A percentile compares a stretch with the other conserved stretches of the same genome.
These are phyloP conservation scores for Tetragnatha montana DNA, from an alignment of 2,888 invertebrate genomes.

Conservation along the genomic window DNA sequence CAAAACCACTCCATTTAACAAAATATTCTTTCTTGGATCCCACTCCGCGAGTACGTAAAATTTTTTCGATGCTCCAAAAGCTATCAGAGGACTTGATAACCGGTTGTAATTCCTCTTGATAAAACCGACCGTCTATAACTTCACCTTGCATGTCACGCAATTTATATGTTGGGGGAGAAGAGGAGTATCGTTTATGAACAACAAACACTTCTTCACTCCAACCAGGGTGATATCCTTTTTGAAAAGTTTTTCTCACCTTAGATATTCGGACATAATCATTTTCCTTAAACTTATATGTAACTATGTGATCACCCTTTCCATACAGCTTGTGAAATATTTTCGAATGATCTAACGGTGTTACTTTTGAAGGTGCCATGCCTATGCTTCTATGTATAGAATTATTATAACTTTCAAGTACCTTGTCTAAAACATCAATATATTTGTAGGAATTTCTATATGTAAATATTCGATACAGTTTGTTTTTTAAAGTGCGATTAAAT, in stretches of 20 bases:
- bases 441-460: constrained; percentile 11
- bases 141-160: constrained; percentile 10
- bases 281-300: neutral
- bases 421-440: constrained; percentile 14
- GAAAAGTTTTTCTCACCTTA: neutral
- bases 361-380: constrained; percentile 8
- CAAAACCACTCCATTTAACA: constrained; percentile 30
- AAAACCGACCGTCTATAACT: constrained; percentile 13
- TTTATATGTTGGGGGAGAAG: neutral
- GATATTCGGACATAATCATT: constrained; percentile 24
- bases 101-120: constrained; percentile 40
- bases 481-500: constrained; percentile 49
- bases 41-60: constrained; percentile 14
- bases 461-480: constrained; percentile 71
- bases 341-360: neutral
- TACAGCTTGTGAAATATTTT: constrained; percentile 35
- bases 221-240: constrained; percentile 39
- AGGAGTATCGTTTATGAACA: constrained; percentile 14
- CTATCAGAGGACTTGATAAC: neutral
- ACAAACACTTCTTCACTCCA: constrained; percentile 31
- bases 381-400: constrained; percentile 18
- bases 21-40: constrained; percentile 31
- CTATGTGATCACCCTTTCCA: neutral
- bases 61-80: constrained; percentile 32
- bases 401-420: constrained; percentile 33